These are phyloP conservation scores for Enhydra lutris DNA, from an alignment of 2,113 vertebrate genomes.

Conservation along the genomic window DNA sequence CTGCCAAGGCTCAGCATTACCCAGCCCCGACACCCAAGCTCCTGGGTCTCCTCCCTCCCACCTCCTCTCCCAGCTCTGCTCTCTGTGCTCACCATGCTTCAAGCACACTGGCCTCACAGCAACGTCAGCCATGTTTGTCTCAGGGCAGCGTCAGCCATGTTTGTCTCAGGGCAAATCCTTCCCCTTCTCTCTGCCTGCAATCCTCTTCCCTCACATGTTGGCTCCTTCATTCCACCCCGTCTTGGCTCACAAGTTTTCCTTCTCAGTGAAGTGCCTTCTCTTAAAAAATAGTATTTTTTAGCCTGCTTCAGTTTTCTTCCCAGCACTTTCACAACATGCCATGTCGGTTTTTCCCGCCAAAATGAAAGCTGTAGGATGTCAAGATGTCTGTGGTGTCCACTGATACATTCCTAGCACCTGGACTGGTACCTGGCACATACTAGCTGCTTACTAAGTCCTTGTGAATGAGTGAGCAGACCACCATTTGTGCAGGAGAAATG, in stretches of 20 bases:
- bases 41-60: neutral
- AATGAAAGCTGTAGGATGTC: neutral
- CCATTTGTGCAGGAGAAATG: neutral
- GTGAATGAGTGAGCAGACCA: neutral
- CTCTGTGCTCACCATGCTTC: neutral
- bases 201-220: neutral
- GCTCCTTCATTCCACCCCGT: neutral
- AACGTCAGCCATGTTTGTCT: neutral
- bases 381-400: neutral
- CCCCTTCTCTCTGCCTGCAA: neutral
- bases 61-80: neutral
- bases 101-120: neutral
- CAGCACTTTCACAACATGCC: neutral
- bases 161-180: neutral
- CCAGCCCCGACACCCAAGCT: neutral
- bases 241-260: neutral
- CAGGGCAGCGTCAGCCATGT: neutral
- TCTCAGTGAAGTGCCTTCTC: neutral
- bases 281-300: neutral
- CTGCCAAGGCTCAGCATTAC: neutral
- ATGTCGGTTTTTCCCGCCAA: neutral
- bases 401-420: neutral
- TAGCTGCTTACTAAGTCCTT: neutral
- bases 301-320: neutral
- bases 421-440: neutral